Evolutionary conservation across 2,888 invertebrate genomes (phyloP).

Genomic region (Volucella bombylans): DNA sequence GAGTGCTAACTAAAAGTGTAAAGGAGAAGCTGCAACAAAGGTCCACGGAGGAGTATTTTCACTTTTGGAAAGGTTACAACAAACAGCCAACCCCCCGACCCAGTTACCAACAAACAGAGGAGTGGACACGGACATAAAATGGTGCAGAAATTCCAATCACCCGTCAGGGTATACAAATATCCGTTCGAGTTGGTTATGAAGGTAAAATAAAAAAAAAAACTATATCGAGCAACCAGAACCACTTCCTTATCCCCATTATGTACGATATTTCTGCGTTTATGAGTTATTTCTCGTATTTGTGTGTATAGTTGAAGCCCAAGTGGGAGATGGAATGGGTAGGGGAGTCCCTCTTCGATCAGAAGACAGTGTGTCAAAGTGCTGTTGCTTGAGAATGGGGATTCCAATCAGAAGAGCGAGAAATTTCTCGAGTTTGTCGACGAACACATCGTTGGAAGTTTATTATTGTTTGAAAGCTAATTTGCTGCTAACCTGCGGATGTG

Average conservation of each 20-base stretch:
- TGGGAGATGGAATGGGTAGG: not conserved
- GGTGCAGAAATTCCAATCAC: slow-evolving; percentile 98
- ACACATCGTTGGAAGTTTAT: no score
- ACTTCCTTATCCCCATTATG: no score
- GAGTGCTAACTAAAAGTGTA: no score
- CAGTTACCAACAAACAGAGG: slow-evolving; percentile 36
- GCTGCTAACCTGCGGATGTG: no score
- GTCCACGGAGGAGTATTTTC: slow-evolving; percentile 6
- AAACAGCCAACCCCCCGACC: not conserved
- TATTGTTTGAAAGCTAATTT: no score
- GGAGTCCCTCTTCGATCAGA: not conserved
- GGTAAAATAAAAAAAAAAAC: slow-evolving; percentile 83
- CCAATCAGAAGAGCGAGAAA: not conserved
- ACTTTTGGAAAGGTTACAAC: slow-evolving; percentile 32
- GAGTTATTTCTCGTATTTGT: slow-evolving; percentile 40
- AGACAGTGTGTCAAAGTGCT: slow-evolving; percentile 38
- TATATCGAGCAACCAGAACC: no score
- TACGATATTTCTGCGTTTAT: slow-evolving; percentile 15
- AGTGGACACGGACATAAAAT: slow-evolving; percentile 83
- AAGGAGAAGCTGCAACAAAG: no score
- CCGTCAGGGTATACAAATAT: slow-evolving; percentile 96
- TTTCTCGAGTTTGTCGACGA: not conserved
- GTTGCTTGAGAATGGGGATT: slow-evolving; percentile 1
- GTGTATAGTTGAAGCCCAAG: slow-evolving; percentile 1
- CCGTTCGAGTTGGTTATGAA: slow-evolving; percentile 98